phyloP scores from a whole-genome alignment of 2,888 invertebrate species.

The Lutraria lutraria region DNA sequence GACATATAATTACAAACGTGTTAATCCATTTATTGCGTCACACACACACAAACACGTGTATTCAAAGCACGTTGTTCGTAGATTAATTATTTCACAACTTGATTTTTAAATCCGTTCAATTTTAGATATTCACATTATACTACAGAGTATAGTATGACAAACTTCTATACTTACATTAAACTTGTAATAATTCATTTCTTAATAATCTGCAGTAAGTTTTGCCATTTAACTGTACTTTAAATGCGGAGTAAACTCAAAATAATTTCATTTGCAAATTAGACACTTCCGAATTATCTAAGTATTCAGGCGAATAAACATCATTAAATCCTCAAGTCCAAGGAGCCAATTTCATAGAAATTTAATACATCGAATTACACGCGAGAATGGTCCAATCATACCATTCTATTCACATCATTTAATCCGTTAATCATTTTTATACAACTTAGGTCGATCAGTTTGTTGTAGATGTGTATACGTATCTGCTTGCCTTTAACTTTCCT shows the following conservation, averaged over 20 bases:
- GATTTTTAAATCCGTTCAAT: too few species aligned
- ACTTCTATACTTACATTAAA: neutral
- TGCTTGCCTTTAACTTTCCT: neutral
- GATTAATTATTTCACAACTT: too few species aligned
- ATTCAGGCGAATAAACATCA: neutral
- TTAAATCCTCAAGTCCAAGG: neutral
- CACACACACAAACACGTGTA: too few species aligned
- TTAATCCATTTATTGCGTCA: too few species aligned
- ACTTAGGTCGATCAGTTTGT: neutral
- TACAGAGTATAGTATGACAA: too few species aligned
- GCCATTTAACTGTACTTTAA: neutral
- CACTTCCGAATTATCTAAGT: neutral
- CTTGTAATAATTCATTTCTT: neutral
- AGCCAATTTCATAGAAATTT: slow-evolving; percentile 2
- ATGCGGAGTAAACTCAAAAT: neutral
- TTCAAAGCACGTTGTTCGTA: too few species aligned
- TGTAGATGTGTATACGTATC: neutral
- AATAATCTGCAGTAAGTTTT: neutral
- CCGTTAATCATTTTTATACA: neutral
- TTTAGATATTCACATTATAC: too few species aligned
- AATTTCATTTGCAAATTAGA: neutral
- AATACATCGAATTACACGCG: neutral
- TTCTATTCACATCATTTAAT: slow-evolving; percentile 10
- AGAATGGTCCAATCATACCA: neutral
- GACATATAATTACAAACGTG: too few species aligned